Base-by-base conservation (phyloP, 1,140 invertebrate genomes). In the Lordiphosa clarofinis region DNA sequence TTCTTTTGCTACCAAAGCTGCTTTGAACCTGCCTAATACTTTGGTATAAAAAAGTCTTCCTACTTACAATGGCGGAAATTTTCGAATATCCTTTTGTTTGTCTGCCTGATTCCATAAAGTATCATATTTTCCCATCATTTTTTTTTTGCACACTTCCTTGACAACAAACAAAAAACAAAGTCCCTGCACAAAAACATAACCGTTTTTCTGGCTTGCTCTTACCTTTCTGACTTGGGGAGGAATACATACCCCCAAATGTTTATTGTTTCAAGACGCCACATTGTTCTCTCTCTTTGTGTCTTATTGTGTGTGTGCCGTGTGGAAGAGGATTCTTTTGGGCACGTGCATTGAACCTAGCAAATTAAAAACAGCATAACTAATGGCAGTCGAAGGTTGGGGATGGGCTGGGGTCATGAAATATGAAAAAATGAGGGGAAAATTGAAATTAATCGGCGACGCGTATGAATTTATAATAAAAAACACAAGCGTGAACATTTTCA, bases 351-450 rank as follows among this genome's bases (percentile, higher is more conserved):
- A 73, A 73, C 52, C 63, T 47, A 48, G 50, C 55, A 78, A 82
- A 82, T 82, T 82, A 84, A 82, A 78, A 78, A 78, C 40, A 56
- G 73, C 52, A 84, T 82, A 82, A 82, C 60, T 82, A 78, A 82
- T 82, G 78, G 72, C 31, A 21, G 56, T 46, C 47, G 55, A 63
- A 46, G 28, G 31, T n/a, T n/a, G n/a, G n/a, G n/a, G n/a, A n/a
- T n/a, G n/a, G n/a, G n/a, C 13, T 24, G 35, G 53, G 8, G 11
- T 8, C 12, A 36, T 35, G 38, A 48, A 24, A 36, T 11, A 36
- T 3, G 33, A 50, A 61, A 43, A 66, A 64, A 60, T 72, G 67
- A 1, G 50, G 61, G 57, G 28, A 38, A 61, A 84, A 82, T 63
- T 81, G 61, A 84, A 79, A 84, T 82, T 84, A 82, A 82, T 84